phyloP scores from a whole-genome alignment of 1,140 invertebrate genomes.

The Coboldia fuscipes region DNA sequence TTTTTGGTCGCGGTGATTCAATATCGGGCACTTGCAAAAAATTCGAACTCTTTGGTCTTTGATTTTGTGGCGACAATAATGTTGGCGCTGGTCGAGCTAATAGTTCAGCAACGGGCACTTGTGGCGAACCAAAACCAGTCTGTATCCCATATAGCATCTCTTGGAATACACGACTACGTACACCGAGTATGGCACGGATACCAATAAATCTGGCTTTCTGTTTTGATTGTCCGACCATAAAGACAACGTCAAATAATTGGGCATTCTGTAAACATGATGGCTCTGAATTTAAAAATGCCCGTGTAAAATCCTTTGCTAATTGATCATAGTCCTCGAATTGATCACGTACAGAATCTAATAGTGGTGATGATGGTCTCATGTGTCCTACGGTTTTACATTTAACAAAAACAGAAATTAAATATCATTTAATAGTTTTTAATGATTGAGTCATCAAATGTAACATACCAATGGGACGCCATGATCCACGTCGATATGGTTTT shows the following conservation, averaged over 20 bases:
- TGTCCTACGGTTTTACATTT: constrained; percentile 28
- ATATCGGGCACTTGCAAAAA: constrained; percentile 66
- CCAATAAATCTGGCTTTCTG: constrained; percentile 77
- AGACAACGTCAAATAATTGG: constrained; percentile 74
- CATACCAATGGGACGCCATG: constrained; percentile 70
- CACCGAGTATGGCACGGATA: constrained; percentile 74
- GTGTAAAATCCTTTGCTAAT: constrained; percentile 77
- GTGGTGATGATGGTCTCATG: constrained; percentile 78
- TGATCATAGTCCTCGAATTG: constrained; percentile 88
- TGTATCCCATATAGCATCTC: constrained; percentile 91
- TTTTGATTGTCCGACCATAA: constrained; percentile 75
- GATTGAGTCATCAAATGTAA: not conserved
- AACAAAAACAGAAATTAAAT: not conserved
- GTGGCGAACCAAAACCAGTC: constrained; percentile 79
- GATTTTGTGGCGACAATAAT: constrained; percentile 50
- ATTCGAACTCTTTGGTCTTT: constrained; percentile 72
- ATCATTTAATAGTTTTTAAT: not conserved
- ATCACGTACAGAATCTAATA: constrained; percentile 77
- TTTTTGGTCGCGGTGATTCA: constrained; percentile 53
- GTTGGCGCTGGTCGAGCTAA: constrained; percentile 65
- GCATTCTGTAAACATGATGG: constrained; percentile 45
- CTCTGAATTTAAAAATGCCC: constrained; percentile 65
- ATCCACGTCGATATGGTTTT: constrained; percentile 74
- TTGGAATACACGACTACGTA: constrained; percentile 30
- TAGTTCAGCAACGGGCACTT: constrained; percentile 74